Base-by-base conservation (phyloP, 2,797 vertebrate genomes). In the Enteromius afrohamiltoni region DNA sequence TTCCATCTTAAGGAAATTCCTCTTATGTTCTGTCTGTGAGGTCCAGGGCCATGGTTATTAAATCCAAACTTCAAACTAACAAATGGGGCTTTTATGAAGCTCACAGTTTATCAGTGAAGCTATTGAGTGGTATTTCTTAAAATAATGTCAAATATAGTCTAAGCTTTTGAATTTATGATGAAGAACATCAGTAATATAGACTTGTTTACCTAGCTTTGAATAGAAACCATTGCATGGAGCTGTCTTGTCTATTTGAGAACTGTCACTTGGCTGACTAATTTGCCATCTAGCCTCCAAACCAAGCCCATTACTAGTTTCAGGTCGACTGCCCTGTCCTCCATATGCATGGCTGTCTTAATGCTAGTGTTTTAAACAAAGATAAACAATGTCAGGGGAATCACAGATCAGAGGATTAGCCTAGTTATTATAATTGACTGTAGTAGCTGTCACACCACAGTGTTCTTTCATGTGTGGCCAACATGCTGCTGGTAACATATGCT, bases 271-370 rank as follows among this genome's bases (percentile, higher is more conserved):
- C 40, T 82, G 85, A 86, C 49, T 78, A 86, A 74, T 73, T 82
- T 84, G 67, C 60, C 85, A 84, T 84, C 83, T 60, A 85, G 79
- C n/a, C 79, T 87, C 76, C 80, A 85, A 79, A 78, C 83, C 74
- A 23, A 79, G 73, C 71, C 83, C 76, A 75, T 79, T 23, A 47
- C 55, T 65, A 21, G 37, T 53, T 69, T 51, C 29, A 69, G 17
- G 49, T 40, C 17, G 40, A 69, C 60, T 19, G 47, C 45, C 31
- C 77, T 71, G 69, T 60, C 47, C n/a, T 1, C 37, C 65, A 29
- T 58, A 65, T 76, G 65, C 77, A 73, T 75, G 83, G 17, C 73
- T 71, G 42, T 79, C 45, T 65, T 62, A 79, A 78, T 83, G 76
- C 75, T 26, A 49, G 53, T 64, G 67, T 71, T 83, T 77, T 78